Evolutionary conservation across 35 echinoderm and acorn worm species (phyloP), one percentile per base, ranked within the genome.

Genomic region (Acanthaster planci): DNA sequence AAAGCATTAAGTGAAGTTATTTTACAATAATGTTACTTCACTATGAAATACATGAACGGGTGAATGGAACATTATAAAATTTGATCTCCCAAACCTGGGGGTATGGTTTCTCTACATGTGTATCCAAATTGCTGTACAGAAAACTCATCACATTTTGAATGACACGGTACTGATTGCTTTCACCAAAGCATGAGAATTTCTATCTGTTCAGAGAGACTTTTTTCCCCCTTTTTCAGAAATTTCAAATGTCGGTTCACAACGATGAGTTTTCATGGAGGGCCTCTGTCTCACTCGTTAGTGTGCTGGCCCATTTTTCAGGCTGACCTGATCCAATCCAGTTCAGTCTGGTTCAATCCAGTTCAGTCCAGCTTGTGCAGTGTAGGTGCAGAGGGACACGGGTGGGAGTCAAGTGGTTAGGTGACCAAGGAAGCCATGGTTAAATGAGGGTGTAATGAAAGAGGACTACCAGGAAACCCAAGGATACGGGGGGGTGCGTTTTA

Each of bases 91-190:
- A 26, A 19, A 72, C 30, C 4, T 72, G 4, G 12, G 42, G 42
- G 42, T 47, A 6, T 6, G 4, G 12, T 47, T 47, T 47, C 12
- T 47, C 42, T 47, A 47, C 12, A 6, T 14, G 30, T 72, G 64
- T 72, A 72, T 14, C 64, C 64, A 72, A 26, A 72, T 72, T 72
- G 64, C 64, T 72, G 64, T 26, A 72, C 23, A 14, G 34, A 72
- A 72, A 72, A 34, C 64, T 72, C 64, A 72, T 72, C 64, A 35
- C n/a, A 31, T 34, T 27, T 72, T 47, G 4, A 27, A 72, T 26
- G 21, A 72, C 10, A 6, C 56, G 27, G 17, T 59, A n/a, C 19
- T n/a, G 56, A n/a, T 59, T 21, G 19, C 16, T 59, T 59, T 16
- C 7, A 8, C 16, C 3, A n/a, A 5, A 5, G 0, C 27, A 59